Evolutionary conservation across 2,797 vertebrate genomes (phyloP), one percentile per base, ranked within the genome.

Genomic region (Nothura maculosa): DNA sequence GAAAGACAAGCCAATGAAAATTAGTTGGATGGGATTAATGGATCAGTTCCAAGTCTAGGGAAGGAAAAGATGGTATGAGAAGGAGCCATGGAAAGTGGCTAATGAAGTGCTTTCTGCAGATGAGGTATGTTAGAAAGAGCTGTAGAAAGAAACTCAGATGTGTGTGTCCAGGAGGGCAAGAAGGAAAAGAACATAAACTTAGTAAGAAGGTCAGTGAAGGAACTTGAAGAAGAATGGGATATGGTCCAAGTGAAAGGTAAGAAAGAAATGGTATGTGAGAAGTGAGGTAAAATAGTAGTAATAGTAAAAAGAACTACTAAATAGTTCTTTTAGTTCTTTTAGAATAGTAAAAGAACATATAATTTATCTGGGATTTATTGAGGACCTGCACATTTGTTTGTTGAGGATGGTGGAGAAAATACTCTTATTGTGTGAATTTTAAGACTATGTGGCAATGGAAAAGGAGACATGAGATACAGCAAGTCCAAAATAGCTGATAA

Each of bases 1-100:
- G 40, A 74, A 89, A 86, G 77, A 67, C 47, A 45, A 73, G 78
- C 67, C 87, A 91, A 42, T 2, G 10, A 69, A 92, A 93, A 93
- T 94, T 92, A 86, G 67, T 83, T 93, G 82, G 80, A 94, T 89
- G 91, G 61, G 87, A 52, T 73, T 82, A 73, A 13, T 92, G 89
- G 88, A 93, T 76, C 78, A 14, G 67, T 85, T 93, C 87, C 87
- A 96, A 93, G 70, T 78, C 54, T 0, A 81, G 32, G 42, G 76
- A 81, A 83, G 75, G 55, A 88, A 79, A 88, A 92, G 58, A 25
- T 19, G 63, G 21, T 36, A 34, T 32, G 32, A 68, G 67, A 45
- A 1, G 10, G 40, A 24, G 58, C 61, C 36, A 87, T 68, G 91
- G 69, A 48, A 85, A 87, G 61, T 68, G 47, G 66, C 20, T 40